Percentiles rank a stretch among this genome's conserved stretches.
phyloP scores from a whole-genome alignment of 2,113 vertebrate species.

The Theropithecus gelada region DNA sequence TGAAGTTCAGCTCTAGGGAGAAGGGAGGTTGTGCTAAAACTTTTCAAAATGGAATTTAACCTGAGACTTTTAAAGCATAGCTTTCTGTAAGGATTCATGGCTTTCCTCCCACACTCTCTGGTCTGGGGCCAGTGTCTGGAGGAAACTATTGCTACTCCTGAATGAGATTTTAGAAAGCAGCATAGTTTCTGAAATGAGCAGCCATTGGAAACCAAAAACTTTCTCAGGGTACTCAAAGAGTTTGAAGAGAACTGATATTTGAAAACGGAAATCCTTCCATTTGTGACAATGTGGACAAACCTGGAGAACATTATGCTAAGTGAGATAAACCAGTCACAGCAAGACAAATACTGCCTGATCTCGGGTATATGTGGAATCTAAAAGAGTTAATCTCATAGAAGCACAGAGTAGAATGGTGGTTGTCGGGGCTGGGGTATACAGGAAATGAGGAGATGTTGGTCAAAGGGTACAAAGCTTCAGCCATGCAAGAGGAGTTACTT shows the following conservation, averaged over 20 bases:
- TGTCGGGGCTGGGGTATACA: not conserved
- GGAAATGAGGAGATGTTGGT: not conserved
- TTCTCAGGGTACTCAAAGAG: not conserved
- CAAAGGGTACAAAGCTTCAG: not conserved
- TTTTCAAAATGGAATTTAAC: slow-evolving; percentile 46
- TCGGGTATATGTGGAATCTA: no score
- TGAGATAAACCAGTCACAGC: not conserved
- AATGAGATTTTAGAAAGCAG: not conserved
- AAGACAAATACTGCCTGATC: not conserved
- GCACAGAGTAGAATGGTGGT: not conserved
- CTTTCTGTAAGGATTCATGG: not conserved
- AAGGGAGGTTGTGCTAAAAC: slow-evolving; percentile 26
- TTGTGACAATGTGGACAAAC: not conserved
- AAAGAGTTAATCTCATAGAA: not conserved
- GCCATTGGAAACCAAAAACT: not conserved
- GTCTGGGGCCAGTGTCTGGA: not conserved
- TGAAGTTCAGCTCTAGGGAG: not conserved
- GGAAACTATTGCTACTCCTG: slow-evolving; percentile 23
- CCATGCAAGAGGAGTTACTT: not conserved
- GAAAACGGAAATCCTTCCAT: not conserved
- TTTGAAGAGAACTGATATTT: not conserved
- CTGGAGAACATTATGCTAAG: not conserved
- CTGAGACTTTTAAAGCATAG: not conserved
- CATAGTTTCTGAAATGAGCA: slow-evolving; percentile 19
- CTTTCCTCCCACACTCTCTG: slow-evolving; percentile 13